Conservation (phyloP, 2,797 vertebrate genomes). For the Halcyon smyrnensis region DNA sequence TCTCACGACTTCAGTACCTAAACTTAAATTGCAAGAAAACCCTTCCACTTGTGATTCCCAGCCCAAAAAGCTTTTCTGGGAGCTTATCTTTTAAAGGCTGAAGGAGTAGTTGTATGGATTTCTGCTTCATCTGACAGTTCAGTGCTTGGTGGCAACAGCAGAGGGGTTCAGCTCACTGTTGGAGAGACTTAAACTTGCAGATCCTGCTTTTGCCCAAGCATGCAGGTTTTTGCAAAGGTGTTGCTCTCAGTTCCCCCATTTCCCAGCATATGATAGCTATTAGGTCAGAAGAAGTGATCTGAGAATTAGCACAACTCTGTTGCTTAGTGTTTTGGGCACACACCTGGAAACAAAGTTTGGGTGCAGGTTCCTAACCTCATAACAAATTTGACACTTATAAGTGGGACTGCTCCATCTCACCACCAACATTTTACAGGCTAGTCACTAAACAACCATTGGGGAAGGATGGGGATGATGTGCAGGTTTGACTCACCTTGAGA, state of each 20-base stretch:
- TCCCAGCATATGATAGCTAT: neutral
- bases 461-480: neutral
- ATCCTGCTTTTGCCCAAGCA: neutral
- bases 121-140: neutral
- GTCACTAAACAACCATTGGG: neutral
- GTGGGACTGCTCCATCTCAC: neutral
- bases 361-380: neutral
- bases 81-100: neutral
- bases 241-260: neutral
- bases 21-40: neutral
- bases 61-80: neutral
- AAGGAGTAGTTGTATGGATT: neutral
- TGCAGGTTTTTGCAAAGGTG: neutral
- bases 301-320: neutral
- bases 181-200: neutral
- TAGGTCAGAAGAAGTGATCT: neutral
- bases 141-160: neutral
- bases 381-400: neutral
- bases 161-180: neutral
- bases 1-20: neutral
- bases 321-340: neutral
- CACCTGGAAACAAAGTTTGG: neutral
- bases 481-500: neutral
- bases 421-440: neutral
- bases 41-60: neutral